Evolutionary conservation across 1,140 invertebrate species (phyloP).

Genomic region (Drosophila pandora): DNA sequence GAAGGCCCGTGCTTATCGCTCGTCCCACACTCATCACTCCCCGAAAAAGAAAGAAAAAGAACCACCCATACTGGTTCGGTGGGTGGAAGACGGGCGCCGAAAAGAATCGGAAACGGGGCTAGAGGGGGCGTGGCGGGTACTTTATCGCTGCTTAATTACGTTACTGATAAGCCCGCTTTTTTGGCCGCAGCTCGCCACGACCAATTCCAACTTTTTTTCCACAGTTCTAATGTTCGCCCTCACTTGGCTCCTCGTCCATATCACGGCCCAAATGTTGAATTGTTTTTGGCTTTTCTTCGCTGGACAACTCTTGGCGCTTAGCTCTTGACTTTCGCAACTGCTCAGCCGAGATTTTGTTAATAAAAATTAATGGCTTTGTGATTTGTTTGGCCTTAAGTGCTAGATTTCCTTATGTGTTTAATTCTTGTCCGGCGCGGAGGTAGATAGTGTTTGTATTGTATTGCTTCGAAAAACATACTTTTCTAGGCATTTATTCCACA

Average conservation of each 20-base stretch:
- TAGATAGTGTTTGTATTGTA: conserved; percentile 50
- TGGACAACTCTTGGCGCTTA: conserved; percentile 40
- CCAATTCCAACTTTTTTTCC: conserved; percentile 22
- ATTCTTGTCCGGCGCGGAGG: conserved; percentile 6
- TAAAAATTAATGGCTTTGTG: conserved; percentile 79
- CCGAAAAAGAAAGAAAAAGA: conserved; percentile 11
- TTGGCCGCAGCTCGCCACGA: conserved; percentile 27
- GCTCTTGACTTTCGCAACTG: conserved; percentile 44
- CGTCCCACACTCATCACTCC: conserved; percentile 5
- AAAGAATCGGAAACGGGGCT: conserved; percentile 19
- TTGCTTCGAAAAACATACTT: conserved; percentile 22
- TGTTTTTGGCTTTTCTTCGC: conserved; percentile 27
- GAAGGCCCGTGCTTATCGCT: conserved; percentile 62
- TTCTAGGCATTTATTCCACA: background rate
- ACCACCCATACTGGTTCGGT: conserved; percentile 1
- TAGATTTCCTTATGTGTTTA: conserved; percentile 50
- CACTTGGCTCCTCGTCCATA: conserved; percentile 42
- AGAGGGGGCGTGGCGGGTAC: conserved; percentile 46
- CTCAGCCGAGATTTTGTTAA: conserved; percentile 73
- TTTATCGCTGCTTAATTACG: conserved; percentile 80
- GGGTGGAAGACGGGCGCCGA: conserved; percentile 34
- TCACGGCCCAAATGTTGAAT: conserved; percentile 39
- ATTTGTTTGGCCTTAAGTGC: conserved; percentile 71
- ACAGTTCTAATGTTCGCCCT: conserved; percentile 3
- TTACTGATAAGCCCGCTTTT: conserved; percentile 75